Base-by-base conservation (phyloP, 2,888 invertebrate genomes). In the Cataglyphis altisquamis region DNA sequence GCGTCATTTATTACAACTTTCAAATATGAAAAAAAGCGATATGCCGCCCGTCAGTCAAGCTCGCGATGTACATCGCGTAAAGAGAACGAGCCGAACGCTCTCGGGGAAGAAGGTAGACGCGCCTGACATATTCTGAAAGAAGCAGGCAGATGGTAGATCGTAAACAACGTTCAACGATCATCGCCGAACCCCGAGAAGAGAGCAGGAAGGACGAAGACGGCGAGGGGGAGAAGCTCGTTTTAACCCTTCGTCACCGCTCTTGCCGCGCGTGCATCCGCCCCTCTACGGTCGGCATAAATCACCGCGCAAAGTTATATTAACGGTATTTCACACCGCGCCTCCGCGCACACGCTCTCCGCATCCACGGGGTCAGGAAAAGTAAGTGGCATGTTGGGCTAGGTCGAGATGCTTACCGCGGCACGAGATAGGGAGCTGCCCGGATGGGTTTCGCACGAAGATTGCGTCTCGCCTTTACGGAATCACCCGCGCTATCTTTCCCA, bases 281-380 rank as follows among this genome's bases (percentile, higher is more conserved):
- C 60, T 39, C 77, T 48, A 80, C 21, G 72, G 73, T 29, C 78
- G 57, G 73, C 89, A 89, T 92, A 91, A 93, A 93, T 93, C 92
- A 91, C 89, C 89, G 78, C 68, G 80, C 88, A 89, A 93, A 93
- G 91, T 93, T 93, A 91, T 92, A 92, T 93, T 92, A 93, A 93
- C 92, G 92, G 91, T 90, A 92, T 90, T 91, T 93, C 91, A 88
- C 89, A 88, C 89, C 83, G 85, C 83, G 84, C 12, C 84, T 57
- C 68, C 60, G 66, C 60, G 66, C 74, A 10, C 66, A 67, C 78
- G 72, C 72, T 60, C 60, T 32, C 78, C 18, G 60, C 36, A 36
- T 60, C 60, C 32, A 9, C 29, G 18, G 10, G 45, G 32, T 60
- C 32, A 57, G 18, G 78, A 72, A 80, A 80, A 80, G 78, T 80